Base-by-base conservation (phyloP, 2,113 vertebrate species). In the Notarius lentiginosus region DNA sequence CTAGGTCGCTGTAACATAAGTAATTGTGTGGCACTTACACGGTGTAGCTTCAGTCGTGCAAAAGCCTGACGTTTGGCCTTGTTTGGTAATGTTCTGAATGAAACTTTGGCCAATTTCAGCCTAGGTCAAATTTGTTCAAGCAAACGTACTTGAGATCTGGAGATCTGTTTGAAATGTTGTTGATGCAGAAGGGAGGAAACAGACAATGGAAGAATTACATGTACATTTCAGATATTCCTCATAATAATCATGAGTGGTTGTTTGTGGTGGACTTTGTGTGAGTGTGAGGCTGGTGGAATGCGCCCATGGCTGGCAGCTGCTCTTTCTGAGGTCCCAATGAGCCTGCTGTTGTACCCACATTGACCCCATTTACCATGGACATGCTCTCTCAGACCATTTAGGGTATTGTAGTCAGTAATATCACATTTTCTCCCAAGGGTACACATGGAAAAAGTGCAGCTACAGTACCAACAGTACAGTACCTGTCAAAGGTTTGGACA, bases 221-320 rank as follows among this genome's bases (percentile, higher is more conserved):
- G 7, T 53, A 85, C 49, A 15, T 66, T 53, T 76, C 17, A 79
- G 61, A 79, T 15, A 4, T 68, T 65, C 49, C 9, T 24, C 5
- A 17, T 30, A 79, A 70, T 66, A 79, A 79, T 68, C 79, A 79
- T 56, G 70, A 86, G 5, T 85, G 87, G 51, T 66, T 85, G 80
- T 80, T 90, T 53, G 24, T 77, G 65, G 72, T 55, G 24, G 14
- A 79, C 53, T 27, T 84, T 77, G n/a, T 30, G 27, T 27, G 76
- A 70, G 47, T 72, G 84, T 79, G 85, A 56, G 49, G 84, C 85
- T 84, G 18, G 12, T 89, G 89, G 91, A 92, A 91, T 92, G 87
- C 88, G 51, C 84, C 80, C 88, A 81, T 87, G 88, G 22, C 20
- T 55, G 79, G 84, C 94, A 94, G 93, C 90, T 92, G 94, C 70